Evolutionary conservation across 2,888 invertebrate genomes (phyloP).

Genomic region (Tyria jacobaeae): DNA sequence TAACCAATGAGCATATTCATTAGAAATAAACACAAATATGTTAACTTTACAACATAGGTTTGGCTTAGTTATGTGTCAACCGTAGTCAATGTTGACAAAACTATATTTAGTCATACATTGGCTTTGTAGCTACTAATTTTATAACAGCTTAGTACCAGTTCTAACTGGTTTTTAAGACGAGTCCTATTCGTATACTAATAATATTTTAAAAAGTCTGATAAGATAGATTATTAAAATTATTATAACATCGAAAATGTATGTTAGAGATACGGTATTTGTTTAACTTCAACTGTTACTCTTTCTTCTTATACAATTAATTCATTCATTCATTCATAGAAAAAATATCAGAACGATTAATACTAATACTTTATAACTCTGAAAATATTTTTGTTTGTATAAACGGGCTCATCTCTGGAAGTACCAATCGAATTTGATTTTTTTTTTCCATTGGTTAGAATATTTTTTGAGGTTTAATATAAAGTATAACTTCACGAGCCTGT

Average conservation of each 20-base stretch:
- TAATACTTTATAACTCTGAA: no score
- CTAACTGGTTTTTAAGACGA: neutral
- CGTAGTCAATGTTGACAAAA: neutral
- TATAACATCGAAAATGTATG: neutral
- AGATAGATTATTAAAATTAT: neutral
- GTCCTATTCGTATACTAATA: neutral
- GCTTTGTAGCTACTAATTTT: neutral
- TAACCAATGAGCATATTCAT: conserved; percentile 42
- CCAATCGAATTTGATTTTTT: no score
- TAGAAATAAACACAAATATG: conserved; percentile 2
- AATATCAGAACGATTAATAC: no score
- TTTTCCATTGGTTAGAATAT: no score
- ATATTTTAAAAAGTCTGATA: neutral
- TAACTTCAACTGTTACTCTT: no score
- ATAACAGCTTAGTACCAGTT: neutral
- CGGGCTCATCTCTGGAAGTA: no score
- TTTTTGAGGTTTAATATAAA: no score
- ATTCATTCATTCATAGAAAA: no score
- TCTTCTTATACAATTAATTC: no score
- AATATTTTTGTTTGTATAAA: no score
- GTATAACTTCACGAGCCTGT: no score
- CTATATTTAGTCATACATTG: neutral
- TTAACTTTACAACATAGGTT: neutral
- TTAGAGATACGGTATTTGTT: neutral
- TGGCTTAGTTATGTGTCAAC: neutral